A percentile compares a stretch with the other conserved stretches of the same genome.
These are phyloP conservation scores for Torymus aiolomorphi DNA, from an alignment of 2,888 invertebrate genomes.

Conservation along the genomic window DNA sequence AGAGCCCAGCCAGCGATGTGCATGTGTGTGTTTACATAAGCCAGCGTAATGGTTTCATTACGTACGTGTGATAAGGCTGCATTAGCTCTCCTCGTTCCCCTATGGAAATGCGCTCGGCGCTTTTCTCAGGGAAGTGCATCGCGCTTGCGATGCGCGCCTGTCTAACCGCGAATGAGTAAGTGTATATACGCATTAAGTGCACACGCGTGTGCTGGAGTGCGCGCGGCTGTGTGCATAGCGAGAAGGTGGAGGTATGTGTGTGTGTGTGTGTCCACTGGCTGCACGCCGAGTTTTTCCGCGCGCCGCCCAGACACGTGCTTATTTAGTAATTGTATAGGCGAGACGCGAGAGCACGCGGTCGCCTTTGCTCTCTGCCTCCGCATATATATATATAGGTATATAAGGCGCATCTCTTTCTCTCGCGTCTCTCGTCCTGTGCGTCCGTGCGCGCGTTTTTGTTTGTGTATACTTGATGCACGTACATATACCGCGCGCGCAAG, in stretches of 20 bases:
- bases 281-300: background rate
- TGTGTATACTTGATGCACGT: too few species aligned
- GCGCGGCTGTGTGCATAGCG: too few species aligned
- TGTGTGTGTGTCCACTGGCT: background rate
- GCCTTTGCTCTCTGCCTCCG: background rate
- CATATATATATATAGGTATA: too few species aligned
- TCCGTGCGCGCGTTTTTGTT: too few species aligned
- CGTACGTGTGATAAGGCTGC: constrained; percentile 62
- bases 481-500: background rate
- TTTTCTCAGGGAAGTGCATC: constrained; percentile 59
- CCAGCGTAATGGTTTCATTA: constrained; percentile 64
- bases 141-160: background rate
- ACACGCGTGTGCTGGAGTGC: too few species aligned
- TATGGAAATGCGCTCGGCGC: constrained; percentile 30
- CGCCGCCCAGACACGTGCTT: constrained; percentile 50
- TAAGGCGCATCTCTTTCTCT: background rate
- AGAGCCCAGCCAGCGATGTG: background rate
- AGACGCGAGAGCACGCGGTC: background rate
- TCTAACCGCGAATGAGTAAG: too few species aligned
- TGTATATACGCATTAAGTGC: too few species aligned
- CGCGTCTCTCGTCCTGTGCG: background rate
- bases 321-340: constrained; percentile 59
- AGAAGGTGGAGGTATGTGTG: background rate
- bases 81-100: constrained; percentile 48
- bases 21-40: constrained; percentile 57